phyloP scores from a whole-genome alignment of 1,140 invertebrate genomes.

The Kradibia gibbosae region DNA sequence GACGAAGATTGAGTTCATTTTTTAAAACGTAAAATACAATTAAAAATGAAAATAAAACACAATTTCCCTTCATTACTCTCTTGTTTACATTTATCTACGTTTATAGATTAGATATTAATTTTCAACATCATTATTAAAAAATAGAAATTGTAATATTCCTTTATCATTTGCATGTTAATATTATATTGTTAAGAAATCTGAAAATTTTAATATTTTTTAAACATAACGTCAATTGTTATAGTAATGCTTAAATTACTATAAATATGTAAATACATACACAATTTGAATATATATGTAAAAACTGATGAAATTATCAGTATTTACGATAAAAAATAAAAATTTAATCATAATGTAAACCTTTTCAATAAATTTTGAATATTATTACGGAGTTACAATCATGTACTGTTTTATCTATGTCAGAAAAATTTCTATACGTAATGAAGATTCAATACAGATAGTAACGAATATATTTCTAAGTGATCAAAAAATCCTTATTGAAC shows the following conservation, averaged over 20 bases:
- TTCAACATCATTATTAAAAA: too few relatives aligned
- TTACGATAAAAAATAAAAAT: neutral
- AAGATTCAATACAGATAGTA: neutral
- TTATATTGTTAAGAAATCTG: too few relatives aligned
- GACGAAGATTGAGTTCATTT: too few relatives aligned
- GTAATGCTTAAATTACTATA: neutral
- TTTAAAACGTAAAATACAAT: too few relatives aligned
- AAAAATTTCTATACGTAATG: conserved; percentile 12
- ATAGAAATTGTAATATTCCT: too few relatives aligned
- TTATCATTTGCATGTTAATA: too few relatives aligned
- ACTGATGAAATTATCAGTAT: neutral
- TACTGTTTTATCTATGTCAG: neutral
- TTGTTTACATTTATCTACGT: too few relatives aligned
- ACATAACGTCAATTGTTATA: neutral
- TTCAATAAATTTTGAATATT: conserved; percentile 24
- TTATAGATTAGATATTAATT: too few relatives aligned
- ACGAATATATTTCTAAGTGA: neutral
- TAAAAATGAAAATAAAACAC: too few relatives aligned
- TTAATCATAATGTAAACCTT: conserved; percentile 10
- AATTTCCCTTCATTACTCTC: too few relatives aligned
- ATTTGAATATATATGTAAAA: neutral
- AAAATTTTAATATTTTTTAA: neutral
- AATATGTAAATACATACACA: neutral
- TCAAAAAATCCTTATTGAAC: conserved; percentile 2
- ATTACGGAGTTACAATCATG: too few relatives aligned